Base-by-base conservation (phyloP, 2,113 vertebrate genomes). In the Thunnus thynnus region DNA sequence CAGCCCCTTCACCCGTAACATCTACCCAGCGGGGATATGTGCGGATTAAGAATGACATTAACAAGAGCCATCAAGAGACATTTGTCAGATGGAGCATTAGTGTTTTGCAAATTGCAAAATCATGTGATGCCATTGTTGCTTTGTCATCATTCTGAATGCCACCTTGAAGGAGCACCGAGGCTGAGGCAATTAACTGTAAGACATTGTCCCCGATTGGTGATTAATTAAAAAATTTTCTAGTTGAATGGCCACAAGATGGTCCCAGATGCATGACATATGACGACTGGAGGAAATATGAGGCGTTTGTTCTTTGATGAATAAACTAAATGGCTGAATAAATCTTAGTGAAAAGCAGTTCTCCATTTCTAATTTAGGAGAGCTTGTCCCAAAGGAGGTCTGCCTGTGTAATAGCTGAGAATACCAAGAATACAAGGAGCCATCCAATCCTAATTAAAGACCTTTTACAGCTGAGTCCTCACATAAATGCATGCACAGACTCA, bases 361-460 rank as follows among this genome's bases (percentile, higher is more conserved):
- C 41, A 57, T 82, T 76, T 80, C 82, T 81, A 83, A 86, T 86
- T 84, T 65, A 55, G 64, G 52, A 81, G 77, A 72, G 74, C 32
- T 69, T 52, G 58, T 91, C 86, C 77, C 82, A 66, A 3, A 68
- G 85, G 88, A 85, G 76, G 27, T 41, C 57, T 84, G 79, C 0
- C 44, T 55, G 77, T 76, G 55, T 78, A 85, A 87, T 70, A 72
- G 60, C 79, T 86, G 81, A 82, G 51, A 87, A 83, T 77, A 88
- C 25, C 48, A 75, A 74, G 67, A 86, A 86, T 86, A 72, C 72
- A 54, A 76, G 36, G 48, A 86, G 85, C 63, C 79, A 80, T 90
- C 83, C 84, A 85, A 76, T 86, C 72, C 84, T 92, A 90, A 94
- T 93, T 90, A 90, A 88, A 91, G 57, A 71, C 72, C 58, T 77